Evolutionary conservation across 2,888 invertebrate genomes (phyloP).

Genomic region (Calameuta idolon): DNA sequence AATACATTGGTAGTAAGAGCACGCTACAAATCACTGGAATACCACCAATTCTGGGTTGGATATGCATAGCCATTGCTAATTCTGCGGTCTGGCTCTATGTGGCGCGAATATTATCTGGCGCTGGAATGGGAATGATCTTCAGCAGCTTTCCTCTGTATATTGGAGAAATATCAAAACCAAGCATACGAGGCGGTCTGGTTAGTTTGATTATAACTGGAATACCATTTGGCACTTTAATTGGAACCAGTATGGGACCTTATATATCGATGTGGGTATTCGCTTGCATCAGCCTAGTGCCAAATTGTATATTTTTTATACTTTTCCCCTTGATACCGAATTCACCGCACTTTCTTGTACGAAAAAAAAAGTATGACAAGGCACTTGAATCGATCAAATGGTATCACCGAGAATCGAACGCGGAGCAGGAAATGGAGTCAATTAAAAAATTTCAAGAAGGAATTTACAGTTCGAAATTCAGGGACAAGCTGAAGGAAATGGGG

Average conservation of each 20-base stretch:
- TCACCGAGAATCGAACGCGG: constrained; percentile 43
- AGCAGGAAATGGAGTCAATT: constrained; percentile 41
- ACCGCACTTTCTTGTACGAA: constrained; percentile 47
- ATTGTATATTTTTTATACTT: constrained; percentile 37
- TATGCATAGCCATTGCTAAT: constrained; percentile 37
- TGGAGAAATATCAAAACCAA: constrained; percentile 51
- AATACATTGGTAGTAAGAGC: constrained; percentile 47
- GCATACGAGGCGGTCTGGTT: constrained; percentile 56
- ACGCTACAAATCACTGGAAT: constrained; percentile 40
- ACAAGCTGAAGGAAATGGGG: constrained; percentile 33
- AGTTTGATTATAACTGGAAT: constrained; percentile 49
- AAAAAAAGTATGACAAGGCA: constrained; percentile 40
- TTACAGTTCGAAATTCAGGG: constrained; percentile 18
- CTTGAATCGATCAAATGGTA: constrained; percentile 50
- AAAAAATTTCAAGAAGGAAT: constrained; percentile 44
- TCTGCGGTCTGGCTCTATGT: constrained; percentile 42
- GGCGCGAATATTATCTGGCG: constrained; percentile 39
- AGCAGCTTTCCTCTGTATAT: constrained; percentile 50
- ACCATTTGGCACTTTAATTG: constrained; percentile 50
- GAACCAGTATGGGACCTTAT: constrained; percentile 53
- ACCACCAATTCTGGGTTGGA: constrained; percentile 44
- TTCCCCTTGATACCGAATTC: constrained; percentile 54
- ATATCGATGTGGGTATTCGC: constrained; percentile 48
- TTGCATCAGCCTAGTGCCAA: constrained; percentile 45
- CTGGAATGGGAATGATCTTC: constrained; percentile 50